phyloP scores from a whole-genome alignment of 2,888 invertebrate species.

The Limnephilus lunatus region DNA sequence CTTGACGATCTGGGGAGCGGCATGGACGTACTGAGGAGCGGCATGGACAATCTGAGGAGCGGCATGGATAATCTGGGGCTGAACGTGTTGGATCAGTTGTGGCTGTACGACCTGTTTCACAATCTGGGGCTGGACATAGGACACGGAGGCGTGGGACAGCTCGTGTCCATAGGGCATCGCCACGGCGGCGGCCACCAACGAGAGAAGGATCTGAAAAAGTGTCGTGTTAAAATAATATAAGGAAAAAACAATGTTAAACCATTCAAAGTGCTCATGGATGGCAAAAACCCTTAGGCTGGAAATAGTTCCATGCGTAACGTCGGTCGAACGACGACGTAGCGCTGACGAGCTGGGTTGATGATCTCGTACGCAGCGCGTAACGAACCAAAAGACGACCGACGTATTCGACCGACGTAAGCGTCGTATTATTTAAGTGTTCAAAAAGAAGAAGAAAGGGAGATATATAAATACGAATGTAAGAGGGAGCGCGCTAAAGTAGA shows the following conservation, averaged over 20 bases:
- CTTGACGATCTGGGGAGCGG: slow-evolving; percentile 68
- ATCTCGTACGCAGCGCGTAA: too few relatives aligned
- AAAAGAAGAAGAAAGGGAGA: too few relatives aligned
- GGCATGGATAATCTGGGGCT: neutral
- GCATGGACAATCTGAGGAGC: slow-evolving; percentile 59
- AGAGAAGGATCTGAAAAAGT: slow-evolving; percentile 71
- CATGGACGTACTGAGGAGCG: slow-evolving; percentile 64
- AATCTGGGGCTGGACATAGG: slow-evolving; percentile 59
- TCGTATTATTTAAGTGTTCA: too few relatives aligned
- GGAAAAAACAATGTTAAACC: neutral
- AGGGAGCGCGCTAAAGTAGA: too few relatives aligned
- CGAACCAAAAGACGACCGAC: too few relatives aligned
- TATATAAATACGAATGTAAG: too few relatives aligned
- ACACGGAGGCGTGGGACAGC: slow-evolving; percentile 66
- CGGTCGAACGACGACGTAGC: too few relatives aligned
- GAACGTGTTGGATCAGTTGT: neutral
- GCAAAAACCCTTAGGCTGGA: too few relatives aligned
- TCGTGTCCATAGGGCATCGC: slow-evolving; percentile 71
- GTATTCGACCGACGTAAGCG: too few relatives aligned
- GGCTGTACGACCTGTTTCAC: slow-evolving; percentile 19
- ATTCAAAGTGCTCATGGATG: too few relatives aligned
- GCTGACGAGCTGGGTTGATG: too few relatives aligned
- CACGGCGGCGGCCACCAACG: slow-evolving; percentile 71
- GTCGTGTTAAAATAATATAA: neutral
- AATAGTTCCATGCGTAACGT: too few relatives aligned